Evolutionary conservation across 1,140 invertebrate genomes (phyloP), one percentile per base, ranked within the genome.

Genomic region (Radopholus similis): DNA sequence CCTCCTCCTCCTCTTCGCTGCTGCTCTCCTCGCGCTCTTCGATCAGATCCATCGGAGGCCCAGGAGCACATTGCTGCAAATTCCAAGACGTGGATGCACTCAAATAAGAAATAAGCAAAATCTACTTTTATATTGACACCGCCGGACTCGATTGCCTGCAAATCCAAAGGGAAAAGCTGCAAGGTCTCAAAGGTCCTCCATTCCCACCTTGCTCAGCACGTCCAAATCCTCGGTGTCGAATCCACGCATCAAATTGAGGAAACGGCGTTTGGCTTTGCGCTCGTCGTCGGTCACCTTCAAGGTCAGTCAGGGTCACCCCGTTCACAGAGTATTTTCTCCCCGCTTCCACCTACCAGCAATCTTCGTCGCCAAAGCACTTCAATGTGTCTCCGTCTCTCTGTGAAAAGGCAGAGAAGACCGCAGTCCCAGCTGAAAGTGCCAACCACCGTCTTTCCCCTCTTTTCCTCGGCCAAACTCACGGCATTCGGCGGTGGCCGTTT

Each of bases 191-290:
- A 15, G 3, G 13, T 57, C 32, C n/a, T n/a, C n/a, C n/a, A n/a
- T n/a, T n/a, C 15, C 51, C 30, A 82, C 77, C 67, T 71, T 77
- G 63, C 75, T 42, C 35, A 81, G 63, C 15, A 82, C 81, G 35
- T 82, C 80, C 30, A 81, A 66, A 53, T 81, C 79, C 63, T 81
- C 79, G 6, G 80, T 66, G 65, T 81, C 79, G 55, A 81, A 81
- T 21, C 79, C 79, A 23, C 76, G 76, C 79, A 81, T 81, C 30
- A 81, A 68, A 2, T 75, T 79, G 34, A 78, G 66, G 60, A 81
- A 81, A 38, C 79, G 72, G 53, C 79, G 66, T 35, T 77, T 68
- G 11, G 79, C 79, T 30, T 77, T 71, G 37, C 72, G 60, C 40
- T 81, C 79, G 65, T 81, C 79, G 55, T 77, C 69, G 15, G 80